Base-by-base conservation (phyloP, 2,888 invertebrate species). In the Aplocera efformata region DNA sequence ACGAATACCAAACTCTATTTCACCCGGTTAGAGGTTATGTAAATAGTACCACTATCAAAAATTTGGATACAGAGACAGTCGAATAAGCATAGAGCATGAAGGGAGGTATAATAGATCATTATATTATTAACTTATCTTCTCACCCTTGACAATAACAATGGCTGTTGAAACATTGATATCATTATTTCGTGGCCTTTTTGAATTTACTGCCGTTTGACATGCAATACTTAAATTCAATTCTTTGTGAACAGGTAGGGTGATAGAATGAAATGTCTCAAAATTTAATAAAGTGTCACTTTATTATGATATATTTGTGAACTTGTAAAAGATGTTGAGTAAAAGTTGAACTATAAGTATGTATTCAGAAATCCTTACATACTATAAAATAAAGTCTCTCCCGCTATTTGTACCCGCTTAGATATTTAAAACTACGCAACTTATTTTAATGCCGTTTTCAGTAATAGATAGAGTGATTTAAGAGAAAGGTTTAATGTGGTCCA, bases 91-190 rank as follows among this genome's bases (percentile, higher is more conserved):
- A 71, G 25, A 8, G 9, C 11, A 36, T 37, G 36, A 27, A 39
- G 71, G 70, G 71, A 72, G 68, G 67, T 72, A 78, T 81, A 80
- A 82, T 85, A 81, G 75, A 70, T 85, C 83, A 88, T 88, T 86
- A 88, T 78, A 85, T 80, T 83, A 86, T 88, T 88, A 88, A 83
- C 75, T 75, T 79, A 83, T 75, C 85, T 84, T 82, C 85, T 86
- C 86, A 88, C 84, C 86, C 86, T 83, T 86, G 86, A 88, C 86
- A 80, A 69, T 58, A 84, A 86, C 86, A 86, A 86, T 82, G 78
- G 71, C 59, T 73, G 79, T 83, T 83, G 83, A 84, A 83, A 82
- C 81, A 62, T 83, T 78, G 81, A 83, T 83, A 81, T 84, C 77
- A 79, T 85, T 81, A 83, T 83, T 75, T 33, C 72, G 63, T 58